These are phyloP conservation scores for Apostichopus californicus DNA, from an alignment of 35 echinoderm and acorn worm species.

Conservation along the genomic window DNA sequence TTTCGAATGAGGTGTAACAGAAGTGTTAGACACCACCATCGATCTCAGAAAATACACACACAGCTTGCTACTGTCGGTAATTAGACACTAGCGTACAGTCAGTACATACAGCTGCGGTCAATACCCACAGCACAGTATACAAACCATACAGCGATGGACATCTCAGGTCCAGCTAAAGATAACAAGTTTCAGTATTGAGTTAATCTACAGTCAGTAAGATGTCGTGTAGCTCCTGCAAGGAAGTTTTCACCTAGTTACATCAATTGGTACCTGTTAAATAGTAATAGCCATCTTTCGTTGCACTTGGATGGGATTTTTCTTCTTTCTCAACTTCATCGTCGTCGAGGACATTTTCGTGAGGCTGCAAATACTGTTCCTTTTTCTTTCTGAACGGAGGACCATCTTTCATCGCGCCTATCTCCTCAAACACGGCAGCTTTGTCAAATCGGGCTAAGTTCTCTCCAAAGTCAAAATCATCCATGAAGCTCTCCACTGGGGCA, in stretches of 20 bases:
- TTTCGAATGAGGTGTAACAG: too few relatives aligned
- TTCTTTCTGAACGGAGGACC: constrained; percentile 31
- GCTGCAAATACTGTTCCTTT: constrained; percentile 26
- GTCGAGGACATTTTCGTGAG: constrained; percentile 48
- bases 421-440: constrained; percentile 94
- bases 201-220: neutral
- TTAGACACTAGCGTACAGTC: too few relatives aligned
- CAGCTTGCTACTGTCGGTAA: too few relatives aligned
- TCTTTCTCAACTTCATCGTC: constrained; percentile 32
- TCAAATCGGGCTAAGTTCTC: constrained; percentile 88
- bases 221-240: neutral
- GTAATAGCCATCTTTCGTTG: neutral
- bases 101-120: too few relatives aligned
- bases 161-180: too few relatives aligned
- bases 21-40: too few relatives aligned
- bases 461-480: constrained; percentile 97
- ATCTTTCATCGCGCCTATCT: constrained; percentile 67
- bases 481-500: constrained; percentile 75
- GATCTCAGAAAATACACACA: too few relatives aligned
- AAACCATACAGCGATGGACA: too few relatives aligned
- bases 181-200: too few relatives aligned
- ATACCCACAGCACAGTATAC: too few relatives aligned
- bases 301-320: neutral
- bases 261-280: constrained; percentile 29
- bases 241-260: neutral